Percentiles rank a stretch among this genome's conserved stretches.
Conservation (phyloP, 2,797 vertebrate genomes). For the Enteromius thamalakanensis region DNA sequence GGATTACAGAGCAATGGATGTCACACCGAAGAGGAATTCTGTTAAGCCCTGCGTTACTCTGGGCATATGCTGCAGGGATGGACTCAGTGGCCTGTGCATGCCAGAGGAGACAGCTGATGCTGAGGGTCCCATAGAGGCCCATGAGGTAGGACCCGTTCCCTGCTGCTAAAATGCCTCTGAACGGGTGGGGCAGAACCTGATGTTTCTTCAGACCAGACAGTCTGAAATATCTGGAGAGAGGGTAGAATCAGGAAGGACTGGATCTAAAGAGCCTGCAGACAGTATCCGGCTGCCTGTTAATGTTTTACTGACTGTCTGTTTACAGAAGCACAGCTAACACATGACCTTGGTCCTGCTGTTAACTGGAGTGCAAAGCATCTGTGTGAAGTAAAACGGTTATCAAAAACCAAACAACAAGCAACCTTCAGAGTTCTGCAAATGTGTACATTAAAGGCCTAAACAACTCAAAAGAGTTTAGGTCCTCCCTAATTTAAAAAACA, state of each 20-base stretch:
- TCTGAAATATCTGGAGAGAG: not conserved
- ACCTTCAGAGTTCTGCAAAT: constrained; percentile 29
- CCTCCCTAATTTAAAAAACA: not conserved
- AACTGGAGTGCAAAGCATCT: not conserved
- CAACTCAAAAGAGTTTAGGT: not conserved
- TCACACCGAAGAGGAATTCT: constrained; percentile 34
- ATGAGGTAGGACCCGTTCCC: constrained; percentile 17
- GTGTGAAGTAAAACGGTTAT: constrained; percentile 37
- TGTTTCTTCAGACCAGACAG: not conserved
- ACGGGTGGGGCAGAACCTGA: constrained; percentile 19
- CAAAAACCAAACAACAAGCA: constrained; percentile 37
- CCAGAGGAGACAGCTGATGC: constrained; percentile 48
- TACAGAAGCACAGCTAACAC: constrained; percentile 43
- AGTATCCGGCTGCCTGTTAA: constrained; percentile 38
- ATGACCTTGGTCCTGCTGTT: constrained; percentile 39
- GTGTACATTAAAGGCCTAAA: constrained; percentile 37
- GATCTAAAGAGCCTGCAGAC: not conserved
- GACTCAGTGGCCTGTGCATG: constrained; percentile 7
- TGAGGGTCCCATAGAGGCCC: constrained; percentile 1
- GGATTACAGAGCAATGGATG: constrained; percentile 1
- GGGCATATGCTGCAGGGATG: constrained; percentile 28
- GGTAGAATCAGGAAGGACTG: not conserved
- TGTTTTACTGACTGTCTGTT: constrained; percentile 52
- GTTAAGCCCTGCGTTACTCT: constrained; percentile 18
- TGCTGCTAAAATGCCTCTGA: constrained; percentile 24